Evolutionary conservation across 2,797 vertebrate genomes (phyloP).

Genomic region (Megalops cyprinoides): DNA sequence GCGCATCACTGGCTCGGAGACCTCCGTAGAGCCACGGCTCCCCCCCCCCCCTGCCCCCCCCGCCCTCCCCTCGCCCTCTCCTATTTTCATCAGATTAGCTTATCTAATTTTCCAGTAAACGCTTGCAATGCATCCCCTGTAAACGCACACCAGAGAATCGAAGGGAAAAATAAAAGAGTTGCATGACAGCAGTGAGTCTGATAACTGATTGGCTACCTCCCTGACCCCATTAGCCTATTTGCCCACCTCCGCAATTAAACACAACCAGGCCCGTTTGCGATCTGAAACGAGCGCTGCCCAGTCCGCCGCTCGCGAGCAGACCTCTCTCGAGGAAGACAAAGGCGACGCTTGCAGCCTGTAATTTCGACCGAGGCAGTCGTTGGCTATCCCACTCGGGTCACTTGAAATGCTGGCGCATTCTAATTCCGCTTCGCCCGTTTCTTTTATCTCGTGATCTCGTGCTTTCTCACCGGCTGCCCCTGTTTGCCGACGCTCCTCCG

Average conservation of each 20-base stretch:
- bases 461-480: background rate
- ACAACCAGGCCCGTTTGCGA: background rate
- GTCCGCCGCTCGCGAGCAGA: background rate
- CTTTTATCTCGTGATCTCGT: background rate
- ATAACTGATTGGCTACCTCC: background rate
- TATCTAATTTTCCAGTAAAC: conserved; percentile 68
- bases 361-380: background rate
- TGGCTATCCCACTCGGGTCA: background rate
- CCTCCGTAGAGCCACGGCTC: background rate
- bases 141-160: conserved; percentile 64
- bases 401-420: background rate
- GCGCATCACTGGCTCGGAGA: background rate
- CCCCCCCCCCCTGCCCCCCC: background rate
- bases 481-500: background rate
- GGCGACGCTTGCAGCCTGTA: background rate
- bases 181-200: background rate
- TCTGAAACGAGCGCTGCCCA: no score
- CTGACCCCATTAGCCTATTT: background rate
- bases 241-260: background rate
- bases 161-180: background rate
- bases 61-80: background rate
- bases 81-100: conserved; percentile 70
- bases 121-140: conserved; percentile 19
- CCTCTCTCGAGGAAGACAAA: background rate
- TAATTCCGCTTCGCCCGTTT: background rate